Evolutionary conservation across 2,113 vertebrate genomes (phyloP), one percentile per base, ranked within the genome.

Genomic region (Chaetops frenatus): DNA sequence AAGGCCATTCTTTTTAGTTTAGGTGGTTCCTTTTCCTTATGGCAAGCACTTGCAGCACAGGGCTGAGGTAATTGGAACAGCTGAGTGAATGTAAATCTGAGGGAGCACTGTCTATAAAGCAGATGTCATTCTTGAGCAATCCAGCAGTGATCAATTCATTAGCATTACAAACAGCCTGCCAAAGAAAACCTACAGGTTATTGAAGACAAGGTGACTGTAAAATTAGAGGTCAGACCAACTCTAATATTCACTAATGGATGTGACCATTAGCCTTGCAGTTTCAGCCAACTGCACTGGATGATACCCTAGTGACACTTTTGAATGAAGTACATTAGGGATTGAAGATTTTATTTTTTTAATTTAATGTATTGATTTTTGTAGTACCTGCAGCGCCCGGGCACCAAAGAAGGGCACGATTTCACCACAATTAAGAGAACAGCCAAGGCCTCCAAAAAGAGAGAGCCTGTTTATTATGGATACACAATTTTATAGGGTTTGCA

Each of bases 81-180:
- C 15, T 4, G 3, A 67, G 21, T 74, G 72, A 86, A 81, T 71
- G 51, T 56, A 89, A 94, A 88, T 80, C 79, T 86, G 86, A 69
- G 61, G 53, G 81, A 80, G 42, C 35, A 42, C 62, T 82, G 54
- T 56, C 78, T 91, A 18, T 54, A 82, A 95, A 93, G 76, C 44
- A 81, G 31, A 31, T 53, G 80, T 33, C 74, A 64, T 60, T 88
- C 53, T 70, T 2, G 6, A 93, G 60, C 62, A 86, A 66, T 81
- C 56, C 72, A 82, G 70, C 74, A 85, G 58, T 71, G 85, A 93
- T 90, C 76, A 92, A 87, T 95, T 94, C 40, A 89, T 91, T 76
- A 76, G 58, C 84, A 72, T 94, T 64, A 57, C 62, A 76, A 94
- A 82, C 50, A 81, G 18, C 23, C 33, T 95, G 81, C 84, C 77